These are phyloP conservation scores for Tineola bisselliella DNA, from an alignment of 2,888 invertebrate genomes.

Conservation along the genomic window DNA sequence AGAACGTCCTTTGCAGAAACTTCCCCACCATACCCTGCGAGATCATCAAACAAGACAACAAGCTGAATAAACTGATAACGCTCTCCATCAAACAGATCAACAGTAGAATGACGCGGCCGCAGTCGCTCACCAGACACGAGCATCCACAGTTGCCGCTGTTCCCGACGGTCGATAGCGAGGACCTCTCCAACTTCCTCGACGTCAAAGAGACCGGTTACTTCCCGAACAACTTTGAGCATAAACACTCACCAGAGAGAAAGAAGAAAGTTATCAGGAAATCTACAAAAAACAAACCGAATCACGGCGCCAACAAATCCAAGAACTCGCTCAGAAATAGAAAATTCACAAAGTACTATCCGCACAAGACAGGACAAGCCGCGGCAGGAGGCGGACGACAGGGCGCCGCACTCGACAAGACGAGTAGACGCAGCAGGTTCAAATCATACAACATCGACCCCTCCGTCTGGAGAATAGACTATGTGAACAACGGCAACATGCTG, in stretches of 20 bases:
- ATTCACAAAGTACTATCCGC: conserved; percentile 50
- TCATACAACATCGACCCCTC: conserved; percentile 25
- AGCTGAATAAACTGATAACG: conserved; percentile 36
- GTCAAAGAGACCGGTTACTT: conserved; percentile 28
- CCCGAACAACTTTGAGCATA: conserved; percentile 16
- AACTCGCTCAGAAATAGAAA: conserved; percentile 21
- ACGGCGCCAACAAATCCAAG: conserved; percentile 32
- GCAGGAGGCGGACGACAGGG: conserved; percentile 21
- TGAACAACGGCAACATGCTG: conserved; percentile 25
- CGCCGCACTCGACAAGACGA: conserved; percentile 11
- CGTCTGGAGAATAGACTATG: conserved; percentile 53
- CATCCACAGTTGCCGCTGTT: conserved; percentile 30
- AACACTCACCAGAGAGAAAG: conserved; percentile 17
- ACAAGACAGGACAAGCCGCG: conserved; percentile 28
- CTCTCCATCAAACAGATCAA: conserved; percentile 47
- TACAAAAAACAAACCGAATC: conserved; percentile 22
- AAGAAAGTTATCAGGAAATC: conserved; percentile 17
- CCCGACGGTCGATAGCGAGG: conserved; percentile 38
- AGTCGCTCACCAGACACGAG: conserved; percentile 14
- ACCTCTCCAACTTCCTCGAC: conserved; percentile 38
- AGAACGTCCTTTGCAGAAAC: conserved; percentile 47
- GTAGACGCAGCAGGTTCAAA: neutral
- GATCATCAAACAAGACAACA: conserved; percentile 39
- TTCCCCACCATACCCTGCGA: conserved; percentile 49
- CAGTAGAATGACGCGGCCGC: conserved; percentile 25